Evolutionary conservation across 2,113 vertebrate genomes (phyloP), one percentile per base, ranked within the genome.

Genomic region (Nannobrachium achirus): DNA sequence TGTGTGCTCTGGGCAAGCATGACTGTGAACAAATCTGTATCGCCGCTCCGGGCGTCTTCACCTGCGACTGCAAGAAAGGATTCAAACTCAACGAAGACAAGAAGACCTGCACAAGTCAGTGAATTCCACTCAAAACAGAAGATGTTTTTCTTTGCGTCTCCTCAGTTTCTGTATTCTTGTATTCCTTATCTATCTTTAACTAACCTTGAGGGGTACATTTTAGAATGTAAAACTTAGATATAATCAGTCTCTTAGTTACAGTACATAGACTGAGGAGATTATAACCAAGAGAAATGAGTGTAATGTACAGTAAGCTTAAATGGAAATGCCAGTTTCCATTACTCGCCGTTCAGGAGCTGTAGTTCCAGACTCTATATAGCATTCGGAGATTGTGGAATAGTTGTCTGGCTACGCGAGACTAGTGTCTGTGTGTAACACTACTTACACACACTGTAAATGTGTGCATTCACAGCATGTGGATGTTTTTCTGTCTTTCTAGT

Each of bases 11-110:
- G 0, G 92, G 92, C 18, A 93, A 92, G 1, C 94, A 96, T 0
- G 92, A 93, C 84, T 98, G 96, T 25, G 93, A 97, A 56, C 96
- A 97, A 60, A 88, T 93, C 60, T 98, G 96, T 0, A 0, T 95
- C 77, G 95, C 90, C 5, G 19, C 90, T 7, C 92, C 69, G 0
- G 94, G 93, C 0, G 91, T 92, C 0, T 96, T 93, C 86, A 86
- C 53, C 7, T 98, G 96, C 56, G 90, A 62, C 78, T 96, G 96
- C 78, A 88, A 56, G 0, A 18, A 75, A 0, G 96, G 95, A 4
- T 98, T 93, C 88, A 83, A 77, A 19, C 94, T 96, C 69, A 94
- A 93, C 83, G 81, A 91, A 20, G 94, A 95, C 84, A 90, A 90
- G 80, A 93, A 76, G 84, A 94, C 90, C 75, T 91, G 89, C 73